Evolutionary conservation across 2,888 invertebrate species (phyloP).

Genomic region (Rhogogaster chlorosoma): DNA sequence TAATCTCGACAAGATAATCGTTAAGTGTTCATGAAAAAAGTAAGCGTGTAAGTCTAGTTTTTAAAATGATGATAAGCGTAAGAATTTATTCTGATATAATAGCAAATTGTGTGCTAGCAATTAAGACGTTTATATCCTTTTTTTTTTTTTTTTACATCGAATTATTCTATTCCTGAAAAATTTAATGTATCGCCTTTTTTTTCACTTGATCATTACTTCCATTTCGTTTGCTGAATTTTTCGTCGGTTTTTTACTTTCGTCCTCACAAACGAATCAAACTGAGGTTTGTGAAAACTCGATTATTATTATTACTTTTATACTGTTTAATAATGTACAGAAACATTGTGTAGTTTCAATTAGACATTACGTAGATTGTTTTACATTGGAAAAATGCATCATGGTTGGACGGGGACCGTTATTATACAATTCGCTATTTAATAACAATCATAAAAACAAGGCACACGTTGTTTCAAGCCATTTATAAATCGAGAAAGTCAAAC

Average conservation of each 20-base stretch:
- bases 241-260: neutral
- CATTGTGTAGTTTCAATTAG: constrained; percentile 33
- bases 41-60: constrained; percentile 49
- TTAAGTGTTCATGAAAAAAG: constrained; percentile 60
- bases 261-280: constrained; percentile 12
- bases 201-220: neutral
- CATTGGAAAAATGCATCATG: constrained; percentile 29
- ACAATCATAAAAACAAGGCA: neutral
- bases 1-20: constrained; percentile 56
- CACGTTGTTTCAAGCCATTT: neutral
- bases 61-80: neutral
- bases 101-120: constrained; percentile 21
- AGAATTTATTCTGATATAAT: constrained; percentile 42
- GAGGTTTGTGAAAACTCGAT: constrained; percentile 17
- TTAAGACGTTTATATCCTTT: neutral
- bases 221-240: neutral
- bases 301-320: constrained; percentile 32
- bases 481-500: neutral
- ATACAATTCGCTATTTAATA: constrained; percentile 13
- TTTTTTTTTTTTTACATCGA: neutral
- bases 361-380: neutral
- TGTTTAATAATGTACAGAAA: constrained; percentile 33
- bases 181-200: constrained; percentile 12
- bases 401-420: constrained; percentile 30
- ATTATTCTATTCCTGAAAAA: neutral